These are phyloP conservation scores for Dipodomys spectabilis DNA, from an alignment of 2,113 vertebrate genomes.

Conservation along the genomic window DNA sequence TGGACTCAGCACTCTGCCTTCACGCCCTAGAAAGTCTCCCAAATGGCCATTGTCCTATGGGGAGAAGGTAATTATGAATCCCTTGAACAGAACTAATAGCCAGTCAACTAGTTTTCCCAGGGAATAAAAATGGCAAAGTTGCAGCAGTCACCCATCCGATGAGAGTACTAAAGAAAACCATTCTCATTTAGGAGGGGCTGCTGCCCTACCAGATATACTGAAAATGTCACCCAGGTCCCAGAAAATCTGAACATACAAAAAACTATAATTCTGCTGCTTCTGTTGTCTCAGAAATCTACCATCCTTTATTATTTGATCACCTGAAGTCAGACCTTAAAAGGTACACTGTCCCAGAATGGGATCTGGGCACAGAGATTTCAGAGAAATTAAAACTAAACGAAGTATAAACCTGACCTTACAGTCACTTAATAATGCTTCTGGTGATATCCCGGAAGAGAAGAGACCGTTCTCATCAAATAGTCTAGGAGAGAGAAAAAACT, in stretches of 20 bases:
- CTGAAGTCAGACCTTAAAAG: neutral
- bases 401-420: neutral
- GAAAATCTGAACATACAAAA: slow-evolving; percentile 35
- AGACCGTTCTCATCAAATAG: neutral
- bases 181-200: slow-evolving; percentile 18
- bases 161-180: slow-evolving; percentile 70
- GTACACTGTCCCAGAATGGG: neutral
- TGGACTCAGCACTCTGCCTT: slow-evolving; percentile 33
- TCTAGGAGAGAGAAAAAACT: neutral
- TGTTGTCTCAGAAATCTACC: neutral
- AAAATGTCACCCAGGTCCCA: slow-evolving; percentile 56
- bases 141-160: neutral
- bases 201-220: slow-evolving; percentile 46
- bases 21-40: neutral
- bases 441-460: neutral
- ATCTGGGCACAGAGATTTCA: neutral
- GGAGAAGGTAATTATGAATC: neutral
- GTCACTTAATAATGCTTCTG: neutral
- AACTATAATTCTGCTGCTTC: slow-evolving; percentile 50
- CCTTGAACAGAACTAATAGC: neutral
- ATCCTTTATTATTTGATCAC: neutral
- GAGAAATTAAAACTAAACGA: neutral
- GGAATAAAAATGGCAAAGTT: neutral
- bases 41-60: neutral
- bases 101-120: neutral